phyloP scores from a whole-genome alignment of 2,113 vertebrate species.

The Trinectes maculatus region DNA sequence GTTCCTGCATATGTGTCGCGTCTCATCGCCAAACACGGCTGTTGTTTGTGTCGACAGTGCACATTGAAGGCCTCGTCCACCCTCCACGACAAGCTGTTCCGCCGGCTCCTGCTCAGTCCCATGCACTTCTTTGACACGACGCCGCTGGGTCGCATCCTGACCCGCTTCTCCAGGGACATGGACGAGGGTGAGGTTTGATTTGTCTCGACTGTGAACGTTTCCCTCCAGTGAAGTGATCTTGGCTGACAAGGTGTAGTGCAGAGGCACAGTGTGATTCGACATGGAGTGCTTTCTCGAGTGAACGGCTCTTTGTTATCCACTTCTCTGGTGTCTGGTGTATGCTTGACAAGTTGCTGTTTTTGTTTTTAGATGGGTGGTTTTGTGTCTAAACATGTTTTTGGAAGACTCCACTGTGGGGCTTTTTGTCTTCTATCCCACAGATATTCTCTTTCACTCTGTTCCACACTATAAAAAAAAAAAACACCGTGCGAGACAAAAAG shows the following conservation, averaged over 20 bases:
- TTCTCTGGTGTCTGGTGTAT: slow-evolving; percentile 49
- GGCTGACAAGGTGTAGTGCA: slow-evolving; percentile 58
- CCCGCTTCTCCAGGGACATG: slow-evolving; percentile 87
- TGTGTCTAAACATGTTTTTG: slow-evolving; percentile 18
- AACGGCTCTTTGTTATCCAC: slow-evolving; percentile 39
- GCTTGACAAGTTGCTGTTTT: slow-evolving; percentile 20
- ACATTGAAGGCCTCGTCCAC: slow-evolving; percentile 81
- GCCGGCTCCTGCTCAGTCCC: slow-evolving; percentile 79
- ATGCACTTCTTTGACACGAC: slow-evolving; percentile 87
- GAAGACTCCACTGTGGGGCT: not conserved
- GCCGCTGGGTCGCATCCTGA: slow-evolving; percentile 86
- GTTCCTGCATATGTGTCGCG: slow-evolving; percentile 52
- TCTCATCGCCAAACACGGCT: slow-evolving; percentile 39
- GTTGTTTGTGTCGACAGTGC: slow-evolving; percentile 77
- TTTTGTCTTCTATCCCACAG: not conserved
- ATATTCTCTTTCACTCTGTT: not conserved
- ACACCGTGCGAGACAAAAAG: not conserved
- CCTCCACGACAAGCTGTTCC: slow-evolving; percentile 85
- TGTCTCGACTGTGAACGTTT: slow-evolving; percentile 50
- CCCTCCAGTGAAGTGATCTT: slow-evolving; percentile 49
- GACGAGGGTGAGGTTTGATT: slow-evolving; percentile 83
- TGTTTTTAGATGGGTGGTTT: slow-evolving; percentile 18
- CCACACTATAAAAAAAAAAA: not conserved
- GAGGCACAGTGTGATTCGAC: slow-evolving; percentile 49
- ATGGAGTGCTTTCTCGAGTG: slow-evolving; percentile 34